A percentile compares a stretch with the other conserved stretches of the same genome.
phyloP scores from a whole-genome alignment of 2,797 vertebrate species.

The Melanotaenia trifasciata region DNA sequence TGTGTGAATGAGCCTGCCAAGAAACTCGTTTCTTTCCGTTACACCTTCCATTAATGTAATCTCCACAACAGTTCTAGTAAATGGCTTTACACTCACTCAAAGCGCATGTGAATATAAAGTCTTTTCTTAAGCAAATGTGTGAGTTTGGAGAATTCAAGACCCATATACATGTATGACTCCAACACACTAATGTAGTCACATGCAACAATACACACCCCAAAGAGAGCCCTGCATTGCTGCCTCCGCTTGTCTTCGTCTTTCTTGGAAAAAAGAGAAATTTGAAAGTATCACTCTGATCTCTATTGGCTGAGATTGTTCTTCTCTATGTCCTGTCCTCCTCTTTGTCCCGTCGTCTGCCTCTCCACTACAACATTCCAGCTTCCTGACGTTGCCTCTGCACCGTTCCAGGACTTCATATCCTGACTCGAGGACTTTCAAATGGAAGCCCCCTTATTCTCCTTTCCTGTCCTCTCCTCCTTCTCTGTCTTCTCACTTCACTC shows the following conservation, averaged over 20 bases:
- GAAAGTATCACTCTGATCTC: constrained; percentile 57
- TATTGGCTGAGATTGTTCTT: constrained; percentile 30
- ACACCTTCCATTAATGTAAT: constrained; percentile 50
- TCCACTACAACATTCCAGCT: constrained; percentile 49
- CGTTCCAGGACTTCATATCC: constrained; percentile 64
- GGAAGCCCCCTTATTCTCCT: constrained; percentile 67
- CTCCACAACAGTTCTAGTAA: constrained; percentile 37
- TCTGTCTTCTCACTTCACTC: constrained; percentile 70
- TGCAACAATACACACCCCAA: constrained; percentile 63
- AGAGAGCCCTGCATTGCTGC: constrained; percentile 80
- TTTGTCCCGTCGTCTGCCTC: constrained; percentile 42
- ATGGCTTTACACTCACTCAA: constrained; percentile 41
- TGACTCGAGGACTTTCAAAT: constrained; percentile 70
- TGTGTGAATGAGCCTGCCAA: constrained; percentile 20
- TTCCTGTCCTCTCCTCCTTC: constrained; percentile 60
- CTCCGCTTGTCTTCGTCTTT: constrained; percentile 68
- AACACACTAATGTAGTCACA: constrained; percentile 34
- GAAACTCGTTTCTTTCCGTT: constrained; percentile 48
- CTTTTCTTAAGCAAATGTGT: constrained; percentile 50
- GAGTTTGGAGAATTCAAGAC: constrained; percentile 31
- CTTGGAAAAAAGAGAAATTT: constrained; percentile 43
- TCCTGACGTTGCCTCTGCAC: constrained; percentile 49
- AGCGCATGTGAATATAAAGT: constrained; percentile 50
- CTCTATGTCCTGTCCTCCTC: constrained; percentile 23
- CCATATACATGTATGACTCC: not conserved